Conservation (phyloP, 53 echinoderm and acorn worm genomes). For the Hippasteria phrygiana region DNA sequence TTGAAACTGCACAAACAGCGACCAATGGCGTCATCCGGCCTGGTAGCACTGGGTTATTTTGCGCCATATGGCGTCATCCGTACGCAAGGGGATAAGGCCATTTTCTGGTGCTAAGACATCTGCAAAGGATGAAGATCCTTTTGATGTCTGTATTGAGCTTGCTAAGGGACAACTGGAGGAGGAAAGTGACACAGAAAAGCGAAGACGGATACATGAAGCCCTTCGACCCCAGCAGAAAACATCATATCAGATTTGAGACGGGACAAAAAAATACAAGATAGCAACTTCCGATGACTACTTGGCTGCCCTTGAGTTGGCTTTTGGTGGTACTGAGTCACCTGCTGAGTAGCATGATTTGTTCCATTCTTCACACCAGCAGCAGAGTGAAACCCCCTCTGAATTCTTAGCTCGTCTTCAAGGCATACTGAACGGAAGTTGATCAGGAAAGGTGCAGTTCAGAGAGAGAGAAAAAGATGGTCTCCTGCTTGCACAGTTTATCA, state of each 20-base stretch:
- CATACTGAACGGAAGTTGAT: constrained; percentile 19
- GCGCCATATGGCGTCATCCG: too few species aligned
- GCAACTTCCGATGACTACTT: too few species aligned
- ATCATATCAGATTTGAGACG: constrained; percentile 19
- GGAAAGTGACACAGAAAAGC: not conserved
- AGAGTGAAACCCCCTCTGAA: constrained; percentile 34
- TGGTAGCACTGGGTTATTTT: too few species aligned
- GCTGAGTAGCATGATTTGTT: constrained; percentile 58
- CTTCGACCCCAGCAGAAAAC: constrained; percentile 16
- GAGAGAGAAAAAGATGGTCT: not conserved
- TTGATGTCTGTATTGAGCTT: constrained; percentile 10
- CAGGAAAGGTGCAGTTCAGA: constrained; percentile 37
- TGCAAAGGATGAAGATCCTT: constrained; percentile 39
- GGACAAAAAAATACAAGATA: not conserved
- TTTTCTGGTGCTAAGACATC: constrained; percentile 26
- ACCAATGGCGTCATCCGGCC: too few species aligned
- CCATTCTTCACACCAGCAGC: constrained; percentile 47
- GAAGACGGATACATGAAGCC: constrained; percentile 22
- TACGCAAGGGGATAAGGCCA: too few species aligned
- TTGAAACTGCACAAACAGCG: too few species aligned
- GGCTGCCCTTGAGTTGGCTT: too few species aligned
- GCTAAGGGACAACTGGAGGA: constrained; percentile 35
- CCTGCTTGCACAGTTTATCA: constrained; percentile 45
- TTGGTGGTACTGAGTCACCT: constrained; percentile 65
- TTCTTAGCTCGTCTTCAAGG: constrained; percentile 43